phyloP scores from a whole-genome alignment of 2,888 invertebrate species.

The Pollenia angustigena region DNA sequence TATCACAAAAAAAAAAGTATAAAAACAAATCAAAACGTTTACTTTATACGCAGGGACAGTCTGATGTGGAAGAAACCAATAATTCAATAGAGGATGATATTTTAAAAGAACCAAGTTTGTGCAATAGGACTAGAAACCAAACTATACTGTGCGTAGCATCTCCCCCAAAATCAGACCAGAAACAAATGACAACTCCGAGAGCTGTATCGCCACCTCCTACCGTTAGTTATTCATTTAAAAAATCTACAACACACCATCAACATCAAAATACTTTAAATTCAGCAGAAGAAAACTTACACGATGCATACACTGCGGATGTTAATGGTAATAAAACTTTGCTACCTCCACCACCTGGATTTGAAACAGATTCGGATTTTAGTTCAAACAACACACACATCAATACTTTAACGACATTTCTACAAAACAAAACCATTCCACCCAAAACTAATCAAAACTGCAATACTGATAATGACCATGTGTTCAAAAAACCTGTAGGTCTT shows the following conservation, averaged over 20 bases:
- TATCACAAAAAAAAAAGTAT: conserved; percentile 33
- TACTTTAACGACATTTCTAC: neutral
- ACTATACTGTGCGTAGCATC: conserved; percentile 38
- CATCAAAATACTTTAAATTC: neutral
- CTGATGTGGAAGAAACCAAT: conserved; percentile 62
- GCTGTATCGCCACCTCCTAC: conserved; percentile 72
- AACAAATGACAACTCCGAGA: conserved; percentile 44
- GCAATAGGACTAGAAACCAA: neutral
- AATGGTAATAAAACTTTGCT: neutral
- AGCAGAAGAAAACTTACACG: neutral
- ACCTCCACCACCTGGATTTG: conserved; percentile 59
- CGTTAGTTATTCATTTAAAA: neutral
- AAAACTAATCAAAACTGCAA: neutral
- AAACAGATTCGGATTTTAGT: conserved; percentile 22
- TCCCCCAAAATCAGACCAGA: conserved; percentile 27
- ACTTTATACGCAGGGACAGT: conserved; percentile 76
- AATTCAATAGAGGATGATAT: conserved; percentile 1
- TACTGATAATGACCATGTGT: conserved; percentile 54
- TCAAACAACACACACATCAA: conserved; percentile 6
- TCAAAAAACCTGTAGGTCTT: conserved; percentile 72
- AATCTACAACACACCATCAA: neutral
- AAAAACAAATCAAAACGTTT: conserved; percentile 61
- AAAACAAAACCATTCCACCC: neutral
- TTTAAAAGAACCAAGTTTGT: neutral
- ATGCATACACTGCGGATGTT: neutral